Conservation (phyloP, 2,888 invertebrate species). For the Lepidonotus clava region DNA sequence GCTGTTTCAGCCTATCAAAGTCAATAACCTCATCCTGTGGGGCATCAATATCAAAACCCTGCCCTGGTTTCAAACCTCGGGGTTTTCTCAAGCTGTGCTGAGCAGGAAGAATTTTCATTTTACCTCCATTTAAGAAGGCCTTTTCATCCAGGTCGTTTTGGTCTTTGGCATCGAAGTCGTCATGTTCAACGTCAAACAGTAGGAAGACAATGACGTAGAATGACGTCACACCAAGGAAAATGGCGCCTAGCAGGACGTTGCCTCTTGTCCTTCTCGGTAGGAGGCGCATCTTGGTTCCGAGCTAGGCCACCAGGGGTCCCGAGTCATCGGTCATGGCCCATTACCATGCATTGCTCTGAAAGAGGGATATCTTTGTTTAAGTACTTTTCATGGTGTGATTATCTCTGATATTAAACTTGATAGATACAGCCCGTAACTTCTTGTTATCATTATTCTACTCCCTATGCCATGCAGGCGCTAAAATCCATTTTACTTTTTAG, state of each 20-base stretch:
- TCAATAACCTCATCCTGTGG: neutral
- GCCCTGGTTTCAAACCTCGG: neutral
- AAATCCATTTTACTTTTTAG: too few species aligned
- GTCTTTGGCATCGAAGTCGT: neutral
- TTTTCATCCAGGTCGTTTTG: neutral
- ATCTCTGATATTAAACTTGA: too few species aligned
- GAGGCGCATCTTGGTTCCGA: neutral
- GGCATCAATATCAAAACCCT: neutral
- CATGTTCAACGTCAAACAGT: neutral
- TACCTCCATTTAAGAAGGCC: neutral
- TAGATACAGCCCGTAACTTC: too few species aligned
- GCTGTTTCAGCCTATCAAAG: too few species aligned
- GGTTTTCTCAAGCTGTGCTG: neutral
- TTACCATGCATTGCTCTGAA: too few species aligned
- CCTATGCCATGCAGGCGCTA: too few species aligned
- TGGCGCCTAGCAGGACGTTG: conserved; percentile 10
- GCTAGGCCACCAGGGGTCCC: too few species aligned
- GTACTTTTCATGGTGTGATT: too few species aligned
- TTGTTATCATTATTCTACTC: too few species aligned
- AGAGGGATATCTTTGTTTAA: too few species aligned
- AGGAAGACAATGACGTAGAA: neutral
- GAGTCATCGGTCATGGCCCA: too few species aligned
- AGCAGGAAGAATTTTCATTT: neutral
- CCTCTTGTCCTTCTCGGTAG: neutral
- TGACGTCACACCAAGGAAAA: too few species aligned